A percentile compares a stretch with the other conserved stretches of the same genome.
Evolutionary conservation across 2,113 vertebrate genomes (phyloP).

Genomic region (Ceratotherium simum): DNA sequence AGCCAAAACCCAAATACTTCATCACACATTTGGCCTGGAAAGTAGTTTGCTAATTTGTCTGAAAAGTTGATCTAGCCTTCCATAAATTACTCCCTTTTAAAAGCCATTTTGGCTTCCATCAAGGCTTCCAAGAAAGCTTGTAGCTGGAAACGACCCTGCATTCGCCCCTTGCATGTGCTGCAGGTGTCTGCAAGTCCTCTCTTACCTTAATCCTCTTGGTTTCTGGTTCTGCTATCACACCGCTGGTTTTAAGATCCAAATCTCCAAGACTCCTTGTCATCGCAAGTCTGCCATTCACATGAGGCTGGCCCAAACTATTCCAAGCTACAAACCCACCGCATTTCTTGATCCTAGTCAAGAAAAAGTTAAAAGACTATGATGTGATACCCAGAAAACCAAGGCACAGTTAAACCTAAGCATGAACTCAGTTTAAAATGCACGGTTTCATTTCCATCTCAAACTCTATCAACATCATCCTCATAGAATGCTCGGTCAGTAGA

Average conservation of each 20-base stretch:
- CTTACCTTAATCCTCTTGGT: conserved; percentile 93
- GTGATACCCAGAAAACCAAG: not conserved
- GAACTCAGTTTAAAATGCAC: conserved; percentile 31
- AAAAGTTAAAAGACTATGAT: conserved; percentile 3
- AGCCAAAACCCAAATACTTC: not conserved
- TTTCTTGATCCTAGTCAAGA: conserved; percentile 91
- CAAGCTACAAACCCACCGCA: conserved; percentile 96
- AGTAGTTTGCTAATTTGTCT: not conserved
- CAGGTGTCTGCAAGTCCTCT: not conserved
- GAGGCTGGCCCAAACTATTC: conserved; percentile 97
- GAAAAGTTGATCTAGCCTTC: not conserved
- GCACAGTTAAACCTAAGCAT: not conserved
- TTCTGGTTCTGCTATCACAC: conserved; percentile 97
- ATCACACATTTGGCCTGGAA: not conserved
- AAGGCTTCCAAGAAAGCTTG: not conserved
- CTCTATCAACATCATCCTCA: not conserved
- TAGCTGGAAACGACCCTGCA: not conserved
- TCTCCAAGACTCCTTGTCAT: conserved; percentile 99
- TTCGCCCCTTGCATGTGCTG: not conserved
- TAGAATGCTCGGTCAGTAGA: not conserved
- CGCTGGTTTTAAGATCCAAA: conserved; percentile 94
- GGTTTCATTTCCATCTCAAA: conserved; percentile 13
- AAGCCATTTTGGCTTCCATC: not conserved
- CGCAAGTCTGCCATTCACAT: conserved; percentile 97
- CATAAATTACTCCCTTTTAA: not conserved